These are phyloP conservation scores for Montipora cactus DNA, from an alignment of 64 coral and sea anemone species.

Conservation along the genomic window DNA sequence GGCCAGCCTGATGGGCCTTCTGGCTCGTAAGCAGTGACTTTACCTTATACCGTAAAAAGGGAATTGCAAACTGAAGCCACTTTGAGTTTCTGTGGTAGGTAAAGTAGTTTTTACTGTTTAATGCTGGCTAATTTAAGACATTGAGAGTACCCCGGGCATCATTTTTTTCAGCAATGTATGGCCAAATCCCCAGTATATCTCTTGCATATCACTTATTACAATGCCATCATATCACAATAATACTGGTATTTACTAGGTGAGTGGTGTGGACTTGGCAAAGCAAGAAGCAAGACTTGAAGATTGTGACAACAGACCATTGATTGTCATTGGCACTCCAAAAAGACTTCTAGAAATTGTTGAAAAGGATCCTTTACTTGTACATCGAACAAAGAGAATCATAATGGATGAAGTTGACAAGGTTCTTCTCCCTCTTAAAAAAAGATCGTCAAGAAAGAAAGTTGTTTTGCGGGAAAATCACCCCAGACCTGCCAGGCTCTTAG, in stretches of 20 bases:
- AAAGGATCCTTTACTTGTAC: slow-evolving; percentile 65
- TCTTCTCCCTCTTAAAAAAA: slow-evolving; percentile 69
- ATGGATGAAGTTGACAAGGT: slow-evolving; percentile 94
- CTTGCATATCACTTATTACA: too few relatives aligned
- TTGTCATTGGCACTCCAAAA: slow-evolving; percentile 90
- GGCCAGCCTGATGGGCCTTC: too few relatives aligned
- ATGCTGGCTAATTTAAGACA: too few relatives aligned
- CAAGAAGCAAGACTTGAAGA: slow-evolving; percentile 76
- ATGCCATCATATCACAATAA: too few relatives aligned
- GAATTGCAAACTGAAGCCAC: too few relatives aligned
- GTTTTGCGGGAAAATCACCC: slow-evolving; percentile 65
- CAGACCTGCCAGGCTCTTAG: slow-evolving; percentile 69
- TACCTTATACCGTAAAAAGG: too few relatives aligned
- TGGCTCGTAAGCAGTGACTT: too few relatives aligned
- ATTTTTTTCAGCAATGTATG: background rate
- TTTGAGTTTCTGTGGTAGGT: too few relatives aligned
- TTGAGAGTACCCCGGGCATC: too few relatives aligned
- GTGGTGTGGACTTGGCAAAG: slow-evolving; percentile 74
- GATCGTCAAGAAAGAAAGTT: slow-evolving; percentile 66
- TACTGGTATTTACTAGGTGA: slow-evolving; percentile 65
- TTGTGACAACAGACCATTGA: slow-evolving; percentile 56
- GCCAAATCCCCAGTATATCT: background rate
- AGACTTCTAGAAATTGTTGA: slow-evolving; percentile 82
- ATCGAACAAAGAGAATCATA: slow-evolving; percentile 84
- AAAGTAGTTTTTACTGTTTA: too few relatives aligned